Base-by-base conservation (phyloP, 2,888 invertebrate species). In the Vandiemenella viatica region DNA sequence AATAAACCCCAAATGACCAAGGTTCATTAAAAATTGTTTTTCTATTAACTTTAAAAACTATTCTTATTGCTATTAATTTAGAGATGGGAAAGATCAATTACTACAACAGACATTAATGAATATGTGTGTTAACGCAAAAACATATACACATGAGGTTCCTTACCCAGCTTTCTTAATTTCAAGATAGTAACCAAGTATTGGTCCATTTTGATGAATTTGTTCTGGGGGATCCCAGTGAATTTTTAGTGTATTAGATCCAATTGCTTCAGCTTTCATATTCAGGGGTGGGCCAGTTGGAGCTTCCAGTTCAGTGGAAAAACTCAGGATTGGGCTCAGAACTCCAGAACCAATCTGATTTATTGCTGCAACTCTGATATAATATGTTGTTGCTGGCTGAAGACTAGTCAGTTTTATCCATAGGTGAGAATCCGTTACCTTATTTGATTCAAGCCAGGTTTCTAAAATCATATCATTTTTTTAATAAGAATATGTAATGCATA, bases 211-310 rank as follows among this genome's bases (percentile, higher is more conserved):
- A 13, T 57, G 53, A 10, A 55, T 49, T 21, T 53, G 52, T 37
- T 60, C 57, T 6, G 62, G 62, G 38, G 62, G 58, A 46, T 55
- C 50, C 61, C 61, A 61, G 1, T 55, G 53, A 18, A 60, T 55
- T 44, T 55, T 50, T 6, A 60, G 50, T 26, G 56, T 56, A 7
- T 56, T 56, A 4, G 57, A 56, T 21, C 57, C 57, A 19, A 57
- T 43, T 23, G 61, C 46, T 42, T 54, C 53, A 43, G 56, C 55
- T 15, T 53, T 54, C 17, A 61, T 50, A 37, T 59, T 56, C 37
- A 54, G 51, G 17, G 60, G 60, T n/a, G 59, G 52, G n/a, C 58
- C 66, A 47, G 80, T 78, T 4, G 85, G 85, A 22, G 79, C 80
- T 77, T 59, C 59, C 38, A 56, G 59, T 4, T 57, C 53, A 22